Evolutionary conservation across 2,113 vertebrate species (phyloP).

Genomic region (Syngnathus floridae): DNA sequence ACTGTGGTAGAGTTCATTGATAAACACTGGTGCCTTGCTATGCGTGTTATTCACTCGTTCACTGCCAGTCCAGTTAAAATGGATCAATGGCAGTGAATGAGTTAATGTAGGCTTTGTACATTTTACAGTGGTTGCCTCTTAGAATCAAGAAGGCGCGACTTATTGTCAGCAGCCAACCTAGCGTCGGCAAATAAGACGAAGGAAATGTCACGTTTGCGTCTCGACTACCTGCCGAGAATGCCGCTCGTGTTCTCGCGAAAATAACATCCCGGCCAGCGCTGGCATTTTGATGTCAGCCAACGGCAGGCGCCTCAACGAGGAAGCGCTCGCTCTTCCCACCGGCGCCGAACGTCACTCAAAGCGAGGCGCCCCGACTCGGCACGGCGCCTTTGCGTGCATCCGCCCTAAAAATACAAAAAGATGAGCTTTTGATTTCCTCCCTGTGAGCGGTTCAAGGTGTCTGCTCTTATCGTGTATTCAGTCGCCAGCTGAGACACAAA

Average conservation of each 20-base stretch:
- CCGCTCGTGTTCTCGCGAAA: background rate
- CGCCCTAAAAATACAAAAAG: background rate
- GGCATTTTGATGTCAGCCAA: conserved; percentile 4
- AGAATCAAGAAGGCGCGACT: no score
- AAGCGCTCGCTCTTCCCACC: background rate
- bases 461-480: conserved; percentile 53
- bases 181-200: no score
- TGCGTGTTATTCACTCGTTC: no score
- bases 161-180: no score
- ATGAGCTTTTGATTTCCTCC: conserved; percentile 37
- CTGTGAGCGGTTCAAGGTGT: conserved; percentile 55
- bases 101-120: no score
- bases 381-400: conserved; percentile 4
- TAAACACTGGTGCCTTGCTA: no score
- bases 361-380: conserved; percentile 11
- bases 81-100: no score
- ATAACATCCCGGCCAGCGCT: background rate
- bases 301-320: background rate
- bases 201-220: no score
- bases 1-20: background rate
- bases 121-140: no score
- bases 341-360: conserved; percentile 4
- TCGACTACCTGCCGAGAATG: no score
- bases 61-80: no score
- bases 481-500: conserved; percentile 12